Conservation (phyloP, 2,113 vertebrate genomes). For the Nipponia nippon region DNA sequence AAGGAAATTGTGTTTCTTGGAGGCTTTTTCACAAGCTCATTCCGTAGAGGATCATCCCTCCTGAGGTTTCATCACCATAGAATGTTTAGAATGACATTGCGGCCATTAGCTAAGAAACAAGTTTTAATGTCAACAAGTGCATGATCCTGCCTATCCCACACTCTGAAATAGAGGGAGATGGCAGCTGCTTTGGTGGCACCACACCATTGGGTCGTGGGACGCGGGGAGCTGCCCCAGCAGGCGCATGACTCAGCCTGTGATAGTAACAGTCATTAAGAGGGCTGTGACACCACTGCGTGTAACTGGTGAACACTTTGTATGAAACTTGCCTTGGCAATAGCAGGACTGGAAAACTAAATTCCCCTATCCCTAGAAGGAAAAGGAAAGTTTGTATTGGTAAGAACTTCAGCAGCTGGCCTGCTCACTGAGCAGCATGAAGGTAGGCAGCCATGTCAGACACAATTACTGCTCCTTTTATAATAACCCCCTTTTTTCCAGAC, state of each 20-base stretch:
- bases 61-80: background rate
- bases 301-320: background rate
- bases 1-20: background rate
- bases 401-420: conserved; percentile 19
- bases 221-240: background rate
- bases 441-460: background rate
- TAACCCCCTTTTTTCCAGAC: background rate
- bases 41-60: background rate
- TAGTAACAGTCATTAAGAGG: background rate
- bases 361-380: background rate
- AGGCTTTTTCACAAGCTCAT: background rate
- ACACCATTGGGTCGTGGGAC: background rate
- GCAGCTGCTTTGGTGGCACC: background rate
- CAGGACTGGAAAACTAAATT: background rate
- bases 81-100: background rate
- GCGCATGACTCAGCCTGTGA: background rate
- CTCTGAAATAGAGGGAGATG: background rate
- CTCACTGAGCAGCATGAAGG: background rate
- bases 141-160: background rate
- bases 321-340: background rate
- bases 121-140: background rate
- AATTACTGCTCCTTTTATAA: background rate
- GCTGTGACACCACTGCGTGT: background rate
- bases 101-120: background rate
- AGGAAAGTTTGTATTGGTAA: background rate